Evolutionary conservation across 2,888 invertebrate species (phyloP).

Genomic region (Diaphora mendica): DNA sequence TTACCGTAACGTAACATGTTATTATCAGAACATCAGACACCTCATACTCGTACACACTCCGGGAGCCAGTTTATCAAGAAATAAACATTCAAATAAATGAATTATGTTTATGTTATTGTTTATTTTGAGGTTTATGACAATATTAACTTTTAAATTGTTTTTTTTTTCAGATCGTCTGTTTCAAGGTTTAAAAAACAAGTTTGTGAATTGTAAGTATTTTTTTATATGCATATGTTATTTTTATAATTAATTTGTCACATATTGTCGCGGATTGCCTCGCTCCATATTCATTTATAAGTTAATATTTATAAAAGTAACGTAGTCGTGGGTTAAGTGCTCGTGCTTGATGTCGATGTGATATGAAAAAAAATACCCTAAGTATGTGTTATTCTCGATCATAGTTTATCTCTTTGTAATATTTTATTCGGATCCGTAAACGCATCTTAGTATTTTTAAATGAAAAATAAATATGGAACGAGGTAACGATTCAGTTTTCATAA

Average conservation of each 20-base stretch:
- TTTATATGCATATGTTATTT: not conserved
- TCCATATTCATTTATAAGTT: not conserved
- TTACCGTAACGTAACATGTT: not conserved
- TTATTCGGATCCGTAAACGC: too few relatives aligned
- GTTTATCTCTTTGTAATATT: too few relatives aligned
- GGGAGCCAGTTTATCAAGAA: constrained; percentile 4
- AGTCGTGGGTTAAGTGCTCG: too few relatives aligned
- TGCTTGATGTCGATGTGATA: too few relatives aligned
- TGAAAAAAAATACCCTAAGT: too few relatives aligned
- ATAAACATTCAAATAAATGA: constrained; percentile 8
- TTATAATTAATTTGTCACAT: not conserved
- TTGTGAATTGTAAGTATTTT: constrained; percentile 30
- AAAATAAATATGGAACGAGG: too few relatives aligned
- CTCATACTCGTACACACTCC: not conserved
- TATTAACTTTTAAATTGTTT: constrained; percentile 1
- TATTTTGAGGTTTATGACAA: constrained; percentile 9
- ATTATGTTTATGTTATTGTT: constrained; percentile 14
- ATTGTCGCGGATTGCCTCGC: too few relatives aligned
- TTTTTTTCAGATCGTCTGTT: constrained; percentile 33
- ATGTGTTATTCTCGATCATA: constrained; percentile 18
- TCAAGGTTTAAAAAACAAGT: constrained; percentile 4
- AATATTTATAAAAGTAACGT: too few relatives aligned
- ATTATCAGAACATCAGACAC: constrained; percentile 11
- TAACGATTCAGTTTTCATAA: too few relatives aligned
- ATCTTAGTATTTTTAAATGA: too few relatives aligned